Evolutionary conservation across 2,797 vertebrate genomes (phyloP), one percentile per base, ranked within the genome.

Genomic region (Momotus momota): DNA sequence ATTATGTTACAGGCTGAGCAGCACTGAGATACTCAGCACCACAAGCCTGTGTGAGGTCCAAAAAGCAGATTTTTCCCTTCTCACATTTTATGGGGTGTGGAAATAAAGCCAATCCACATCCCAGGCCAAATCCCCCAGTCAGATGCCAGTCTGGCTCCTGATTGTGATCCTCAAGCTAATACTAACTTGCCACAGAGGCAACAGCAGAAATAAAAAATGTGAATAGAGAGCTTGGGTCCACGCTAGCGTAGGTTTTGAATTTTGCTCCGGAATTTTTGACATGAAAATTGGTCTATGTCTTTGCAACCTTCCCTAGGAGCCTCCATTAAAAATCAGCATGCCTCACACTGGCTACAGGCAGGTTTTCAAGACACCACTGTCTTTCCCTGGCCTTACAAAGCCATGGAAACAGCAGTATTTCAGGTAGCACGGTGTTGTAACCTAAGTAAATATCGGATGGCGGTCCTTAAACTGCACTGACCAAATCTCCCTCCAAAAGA

Each of bases 71-170:
- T 90, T 93, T 94, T 49, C 70, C 73, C 65, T 89, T 91, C 77
- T 93, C 57, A 54, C 67, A 5, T 88, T 86, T 93, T 93, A 83
- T 62, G 21, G 82, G 90, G 52, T 66, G 62, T 93, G 58, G 80
- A 95, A 93, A 88, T 77, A 71, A 82, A 96, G 83, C 83, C 66
- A 92, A 77, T 17, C 25, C n/a, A 52, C 52, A 74, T 64, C 54
- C 65, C 71, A 64, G 67, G 81, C 79, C 90, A 88, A 93, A 89
- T 85, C 52, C 41, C 41, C 45, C 67, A 81, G 64, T 40, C 81
- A 84, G 88, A 82, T 70, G 66, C 88, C 90, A 92, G 45, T 38
- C 81, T 95, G 88, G 86, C 88, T 92, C 29, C 70, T 1, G 35
- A 51, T 67, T 60, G 27, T 77, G 90, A 77, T 88, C 78, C 78